phyloP scores from a whole-genome alignment of 2,888 invertebrate genomes.

The Tetragnatha montana region DNA sequence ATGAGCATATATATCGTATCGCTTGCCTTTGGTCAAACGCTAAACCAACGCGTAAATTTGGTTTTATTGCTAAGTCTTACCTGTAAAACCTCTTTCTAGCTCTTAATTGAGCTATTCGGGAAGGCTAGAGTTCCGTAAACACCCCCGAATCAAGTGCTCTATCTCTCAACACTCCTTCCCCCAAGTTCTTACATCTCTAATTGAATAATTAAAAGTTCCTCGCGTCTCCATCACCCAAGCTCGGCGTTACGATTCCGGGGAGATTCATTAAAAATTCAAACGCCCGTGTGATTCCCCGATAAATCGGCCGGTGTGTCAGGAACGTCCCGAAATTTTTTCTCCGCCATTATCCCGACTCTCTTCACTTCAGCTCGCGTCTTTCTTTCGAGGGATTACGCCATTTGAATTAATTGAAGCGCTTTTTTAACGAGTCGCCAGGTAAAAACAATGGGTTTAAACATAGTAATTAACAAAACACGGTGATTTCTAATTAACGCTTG shows the following conservation, averaged over 20 bases:
- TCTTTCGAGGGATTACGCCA: constrained; percentile 59
- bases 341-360: background rate
- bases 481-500: constrained; percentile 68
- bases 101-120: no score
- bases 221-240: background rate
- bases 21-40: no score
- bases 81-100: no score
- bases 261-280: constrained; percentile 28
- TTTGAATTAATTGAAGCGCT: constrained; percentile 65
- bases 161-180: background rate
- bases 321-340: background rate
- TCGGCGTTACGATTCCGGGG: background rate
- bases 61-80: no score
- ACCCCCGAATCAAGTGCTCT: no score
- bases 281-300: constrained; percentile 15
- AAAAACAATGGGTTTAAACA: constrained; percentile 67
- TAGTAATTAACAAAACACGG: constrained; percentile 62
- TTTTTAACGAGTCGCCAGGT: constrained; percentile 43
- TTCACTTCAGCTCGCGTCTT: background rate
- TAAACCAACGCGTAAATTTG: no score
- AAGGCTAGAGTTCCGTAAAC: no score
- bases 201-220: constrained; percentile 21
- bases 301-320: constrained; percentile 12
- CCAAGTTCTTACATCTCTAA: background rate
- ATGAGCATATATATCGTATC: no score